A percentile compares a stretch with the other conserved stretches of the same genome.
phyloP scores from a whole-genome alignment of 1,140 invertebrate genomes.

The Xylocopa sonorina region DNA sequence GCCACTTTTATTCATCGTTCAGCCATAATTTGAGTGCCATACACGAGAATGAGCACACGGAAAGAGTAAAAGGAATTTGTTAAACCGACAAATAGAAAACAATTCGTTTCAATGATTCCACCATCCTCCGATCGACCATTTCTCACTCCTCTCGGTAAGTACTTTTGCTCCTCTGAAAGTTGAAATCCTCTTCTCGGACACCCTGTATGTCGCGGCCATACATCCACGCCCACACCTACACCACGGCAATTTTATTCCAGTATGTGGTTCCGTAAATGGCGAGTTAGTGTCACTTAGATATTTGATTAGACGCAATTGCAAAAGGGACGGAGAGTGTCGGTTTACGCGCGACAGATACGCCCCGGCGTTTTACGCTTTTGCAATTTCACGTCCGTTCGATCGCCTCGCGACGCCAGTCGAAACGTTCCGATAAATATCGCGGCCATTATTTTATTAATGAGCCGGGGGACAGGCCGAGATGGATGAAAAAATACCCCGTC shows the following conservation, averaged over 20 bases:
- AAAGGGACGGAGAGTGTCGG: neutral
- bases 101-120: too few relatives aligned
- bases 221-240: neutral
- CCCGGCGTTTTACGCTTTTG: neutral
- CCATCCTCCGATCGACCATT: too few relatives aligned
- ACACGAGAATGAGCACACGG: too few relatives aligned
- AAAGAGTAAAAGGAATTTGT: too few relatives aligned
- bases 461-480: neutral
- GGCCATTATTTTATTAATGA: neutral
- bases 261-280: constrained; percentile 3
- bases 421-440: neutral
- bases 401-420: neutral
- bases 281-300: neutral
- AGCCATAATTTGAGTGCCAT: too few relatives aligned
- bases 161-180: too few relatives aligned
- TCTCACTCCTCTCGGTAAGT: too few relatives aligned
- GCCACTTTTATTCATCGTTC: too few relatives aligned
- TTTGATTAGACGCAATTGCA: constrained; percentile 12
- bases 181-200: neutral
- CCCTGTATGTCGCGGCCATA: neutral
- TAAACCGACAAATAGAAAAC: too few relatives aligned
- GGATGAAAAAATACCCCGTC: neutral
- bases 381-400: neutral
- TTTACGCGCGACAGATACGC: neutral
- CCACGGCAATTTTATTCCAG: neutral